Percentiles rank a stretch among this genome's conserved stretches.
Evolutionary conservation across 2,888 invertebrate species (phyloP).

Genomic region (Nemurella pictetii): DNA sequence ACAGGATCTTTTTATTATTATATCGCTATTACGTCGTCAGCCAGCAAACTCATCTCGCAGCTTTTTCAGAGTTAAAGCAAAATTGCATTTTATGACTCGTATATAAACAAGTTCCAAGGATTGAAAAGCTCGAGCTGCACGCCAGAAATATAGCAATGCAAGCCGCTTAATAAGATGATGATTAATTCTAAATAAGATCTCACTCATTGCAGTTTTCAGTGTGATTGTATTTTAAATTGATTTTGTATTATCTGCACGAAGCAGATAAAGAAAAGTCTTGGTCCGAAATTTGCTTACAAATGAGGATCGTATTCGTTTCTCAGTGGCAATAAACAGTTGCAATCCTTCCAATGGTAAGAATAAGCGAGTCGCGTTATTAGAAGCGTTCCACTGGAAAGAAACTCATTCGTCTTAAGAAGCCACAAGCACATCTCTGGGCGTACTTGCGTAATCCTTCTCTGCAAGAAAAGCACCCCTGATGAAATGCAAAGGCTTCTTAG

Average conservation of each 20-base stretch:
- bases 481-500: not conserved
- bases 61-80: not conserved
- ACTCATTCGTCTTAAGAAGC: not conserved
- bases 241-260: conserved; percentile 9
- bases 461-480: not conserved
- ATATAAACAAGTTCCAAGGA: not conserved
- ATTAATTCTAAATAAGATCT: not conserved
- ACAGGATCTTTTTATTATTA: not conserved
- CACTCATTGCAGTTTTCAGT: not conserved
- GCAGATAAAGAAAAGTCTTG: conserved; percentile 14
- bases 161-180: not conserved
- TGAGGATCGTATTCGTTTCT: conserved; percentile 29
- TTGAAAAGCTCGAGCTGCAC: not conserved
- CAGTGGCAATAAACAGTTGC: conserved; percentile 30
- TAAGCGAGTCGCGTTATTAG: conserved; percentile 32
- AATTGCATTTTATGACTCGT: not conserved
- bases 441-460: not conserved
- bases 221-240: conserved; percentile 10
- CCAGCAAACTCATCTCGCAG: not conserved
- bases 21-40: not conserved
- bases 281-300: conserved; percentile 35
- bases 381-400: conserved; percentile 25
- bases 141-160: not conserved
- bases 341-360: conserved; percentile 26
- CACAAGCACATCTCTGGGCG: not conserved